Base-by-base conservation (phyloP, 2,888 invertebrate species). In the Mongoloraphidia duomilia region DNA sequence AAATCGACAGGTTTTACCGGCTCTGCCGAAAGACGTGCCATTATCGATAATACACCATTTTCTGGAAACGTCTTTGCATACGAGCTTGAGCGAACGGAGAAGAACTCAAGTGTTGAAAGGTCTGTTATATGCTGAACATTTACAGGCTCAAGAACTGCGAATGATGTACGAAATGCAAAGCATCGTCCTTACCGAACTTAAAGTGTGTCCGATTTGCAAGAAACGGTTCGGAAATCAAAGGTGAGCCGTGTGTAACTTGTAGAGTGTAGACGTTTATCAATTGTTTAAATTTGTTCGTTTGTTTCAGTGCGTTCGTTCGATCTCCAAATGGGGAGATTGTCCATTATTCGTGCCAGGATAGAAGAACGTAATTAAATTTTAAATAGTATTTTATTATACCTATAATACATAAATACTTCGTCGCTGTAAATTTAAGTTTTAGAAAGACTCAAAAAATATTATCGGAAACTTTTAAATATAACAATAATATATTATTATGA, bases 221-320 rank as follows among this genome's bases (percentile, higher is more conserved):
- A 96, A 96, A 63, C 77, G 90, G 49, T 95, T 97, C 67, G 86
- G 87, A 13, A 90, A 89, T 67, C 88, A 90, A 70, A 91, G 84
- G 85, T 84, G 62, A 56, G 51, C 51, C 43, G n/a, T 9, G 9
- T 4, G 34, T 41, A 8, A 34, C 36, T 41, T 46, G n/a, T 13
- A 48, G 42, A 42, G 10, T 49, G 38, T 26, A 14, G 43, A 38
- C 9, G 35, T 14, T 2, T 45, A 14, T 45, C 13, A 5, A 1
- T 8, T 14, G 8, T 37, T 37, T 35, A 34, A 14, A 50, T 53
- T 11, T 41, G 52, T 51, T 54, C 53, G 58, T 60, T 58, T 55
- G 54, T 72, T 76, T 54, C 69, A 85, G 92, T 71, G 94, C 95
- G 26, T 90, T 96, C 67, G 90, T 93, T 8, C 76, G 93, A 43